These are phyloP conservation scores for Hydraecia micacea DNA, from an alignment of 2,888 invertebrate genomes.

Conservation along the genomic window DNA sequence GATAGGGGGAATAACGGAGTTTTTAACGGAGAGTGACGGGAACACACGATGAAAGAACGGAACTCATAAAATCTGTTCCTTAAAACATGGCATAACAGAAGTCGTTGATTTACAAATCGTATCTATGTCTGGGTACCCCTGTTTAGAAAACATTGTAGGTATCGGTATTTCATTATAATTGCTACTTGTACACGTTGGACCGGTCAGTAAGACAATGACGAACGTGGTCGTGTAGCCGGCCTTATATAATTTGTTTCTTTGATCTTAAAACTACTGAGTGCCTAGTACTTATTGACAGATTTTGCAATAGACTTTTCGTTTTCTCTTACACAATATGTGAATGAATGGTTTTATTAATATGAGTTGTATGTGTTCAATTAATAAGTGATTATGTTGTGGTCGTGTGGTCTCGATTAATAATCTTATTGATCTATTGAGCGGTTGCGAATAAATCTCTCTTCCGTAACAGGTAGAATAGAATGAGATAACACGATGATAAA, in stretches of 20 bases:
- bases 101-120: conserved; percentile 13
- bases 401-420: conserved; percentile 41
- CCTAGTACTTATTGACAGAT: conserved; percentile 64
- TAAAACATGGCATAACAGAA: not conserved
- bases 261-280: conserved; percentile 65
- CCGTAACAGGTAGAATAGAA: not conserved
- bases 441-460: conserved; percentile 25
- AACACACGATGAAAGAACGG: too few species aligned
- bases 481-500: conserved; percentile 19
- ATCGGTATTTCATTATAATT: conserved; percentile 64
- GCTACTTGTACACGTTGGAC: conserved; percentile 68
- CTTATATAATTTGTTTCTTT: conserved; percentile 77
- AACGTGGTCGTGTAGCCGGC: conserved; percentile 64
- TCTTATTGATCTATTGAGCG: conserved; percentile 37
- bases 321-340: conserved; percentile 61
- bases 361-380: conserved; percentile 53
- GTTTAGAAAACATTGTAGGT: conserved; percentile 58
- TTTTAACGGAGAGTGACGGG: not conserved
- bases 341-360: conserved; percentile 54
- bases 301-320: conserved; percentile 66
- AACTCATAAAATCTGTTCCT: not conserved
- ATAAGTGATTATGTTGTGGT: conserved; percentile 30
- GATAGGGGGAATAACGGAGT: not conserved
- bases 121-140: conserved; percentile 34
- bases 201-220: conserved; percentile 76